These are phyloP conservation scores for Apamea monoglypha DNA, from an alignment of 2,888 invertebrate genomes.

Conservation along the genomic window DNA sequence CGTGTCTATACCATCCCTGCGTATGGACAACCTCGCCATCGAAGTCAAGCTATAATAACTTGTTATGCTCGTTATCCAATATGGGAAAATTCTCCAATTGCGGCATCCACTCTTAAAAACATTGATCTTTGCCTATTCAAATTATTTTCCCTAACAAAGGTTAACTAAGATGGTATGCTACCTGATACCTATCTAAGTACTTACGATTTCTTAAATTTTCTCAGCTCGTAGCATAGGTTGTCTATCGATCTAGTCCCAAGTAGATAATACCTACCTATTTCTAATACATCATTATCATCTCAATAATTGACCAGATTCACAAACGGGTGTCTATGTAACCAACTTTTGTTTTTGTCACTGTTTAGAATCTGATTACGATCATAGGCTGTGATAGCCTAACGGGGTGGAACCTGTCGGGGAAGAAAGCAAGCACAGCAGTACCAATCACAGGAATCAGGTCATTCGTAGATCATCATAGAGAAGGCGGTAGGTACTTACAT, in stretches of 20 bases:
- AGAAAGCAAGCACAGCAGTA: neutral
- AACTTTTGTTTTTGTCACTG: neutral
- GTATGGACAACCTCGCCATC: no score
- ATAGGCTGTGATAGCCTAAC: neutral
- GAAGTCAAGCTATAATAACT: neutral
- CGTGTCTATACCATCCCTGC: no score
- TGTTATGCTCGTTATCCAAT: neutral
- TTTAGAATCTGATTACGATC: neutral
- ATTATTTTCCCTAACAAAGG: conserved; percentile 15
- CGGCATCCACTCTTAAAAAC: neutral
- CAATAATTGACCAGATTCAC: neutral
- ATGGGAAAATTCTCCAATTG: conserved; percentile 13
- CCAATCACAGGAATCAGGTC: neutral
- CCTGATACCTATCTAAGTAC: no score
- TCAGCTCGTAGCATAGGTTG: neutral
- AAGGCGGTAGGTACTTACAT: conserved; percentile 48
- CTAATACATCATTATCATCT: neutral
- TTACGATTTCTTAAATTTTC: neutral
- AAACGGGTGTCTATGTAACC: neutral
- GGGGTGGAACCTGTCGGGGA: no score
- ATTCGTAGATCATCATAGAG: neutral
- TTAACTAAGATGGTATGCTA: no score
- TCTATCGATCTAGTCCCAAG: neutral
- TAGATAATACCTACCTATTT: no score
- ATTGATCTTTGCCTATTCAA: conserved; percentile 8